These are phyloP conservation scores for Colletes latitarsis DNA, from an alignment of 1,140 invertebrate species.

Conservation along the genomic window DNA sequence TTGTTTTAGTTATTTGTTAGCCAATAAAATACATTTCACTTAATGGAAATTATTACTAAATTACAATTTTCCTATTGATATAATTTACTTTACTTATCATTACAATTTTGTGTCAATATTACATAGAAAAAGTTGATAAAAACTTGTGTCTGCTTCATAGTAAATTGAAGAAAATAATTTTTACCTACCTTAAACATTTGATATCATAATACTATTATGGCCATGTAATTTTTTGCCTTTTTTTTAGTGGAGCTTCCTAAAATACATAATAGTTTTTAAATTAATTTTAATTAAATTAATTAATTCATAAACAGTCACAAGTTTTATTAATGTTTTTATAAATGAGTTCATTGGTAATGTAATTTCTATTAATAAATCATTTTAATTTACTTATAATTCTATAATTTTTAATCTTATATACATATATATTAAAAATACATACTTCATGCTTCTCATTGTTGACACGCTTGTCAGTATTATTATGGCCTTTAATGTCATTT, in stretches of 20 bases:
- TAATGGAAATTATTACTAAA: neutral
- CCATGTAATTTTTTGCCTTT: constrained; percentile 72
- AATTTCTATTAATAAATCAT: neutral
- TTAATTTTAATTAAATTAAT: constrained; percentile 1
- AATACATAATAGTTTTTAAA: constrained; percentile 14
- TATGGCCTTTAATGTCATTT: constrained; percentile 16
- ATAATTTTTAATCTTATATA: constrained; percentile 4
- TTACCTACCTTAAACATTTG: constrained; percentile 1
- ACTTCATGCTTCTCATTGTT: constrained; percentile 55
- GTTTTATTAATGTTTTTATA: neutral
- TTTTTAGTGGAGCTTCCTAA: constrained; percentile 48
- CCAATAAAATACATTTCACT: neutral
- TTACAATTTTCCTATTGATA: neutral
- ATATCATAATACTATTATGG: constrained; percentile 53
- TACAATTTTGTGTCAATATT: no score
- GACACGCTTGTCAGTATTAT: constrained; percentile 51
- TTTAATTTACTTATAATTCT: no score
- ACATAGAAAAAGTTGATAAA: neutral
- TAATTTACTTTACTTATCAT: neutral
- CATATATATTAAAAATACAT: constrained; percentile 23
- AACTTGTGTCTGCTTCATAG: neutral
- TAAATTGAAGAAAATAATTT: neutral
- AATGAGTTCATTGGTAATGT: neutral
- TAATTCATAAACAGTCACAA: neutral
- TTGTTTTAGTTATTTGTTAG: neutral